A percentile compares a stretch with the other conserved stretches of the same genome.
Conservation (phyloP, 2,888 invertebrate genomes). For the Margaritifera margaritifera region DNA sequence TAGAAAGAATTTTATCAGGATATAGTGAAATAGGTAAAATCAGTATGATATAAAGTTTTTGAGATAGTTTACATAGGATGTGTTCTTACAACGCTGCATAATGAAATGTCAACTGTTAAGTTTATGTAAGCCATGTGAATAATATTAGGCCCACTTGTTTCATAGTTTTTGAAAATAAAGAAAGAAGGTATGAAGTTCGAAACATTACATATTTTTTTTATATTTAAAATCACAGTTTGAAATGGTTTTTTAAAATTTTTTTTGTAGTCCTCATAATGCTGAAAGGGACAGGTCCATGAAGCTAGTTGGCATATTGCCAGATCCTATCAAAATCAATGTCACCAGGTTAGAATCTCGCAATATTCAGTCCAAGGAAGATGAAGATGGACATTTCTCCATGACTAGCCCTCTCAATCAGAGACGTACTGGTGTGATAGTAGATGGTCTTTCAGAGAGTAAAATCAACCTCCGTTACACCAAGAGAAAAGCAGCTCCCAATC, state of each 20-base stretch:
- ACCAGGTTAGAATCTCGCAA: conserved; percentile 43
- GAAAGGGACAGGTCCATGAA: conserved; percentile 65
- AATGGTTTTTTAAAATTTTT: background rate
- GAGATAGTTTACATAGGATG: no score
- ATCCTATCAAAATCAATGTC: conserved; percentile 52
- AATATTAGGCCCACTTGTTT: no score
- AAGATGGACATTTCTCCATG: conserved; percentile 56
- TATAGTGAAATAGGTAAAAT: no score
- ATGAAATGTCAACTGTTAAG: no score
- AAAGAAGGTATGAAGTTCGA: no score
- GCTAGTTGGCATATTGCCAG: conserved; percentile 58
- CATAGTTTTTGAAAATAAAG: no score
- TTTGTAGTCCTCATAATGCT: conserved; percentile 70
- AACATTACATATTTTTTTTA: no score
- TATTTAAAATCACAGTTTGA: no score
- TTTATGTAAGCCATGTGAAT: no score
- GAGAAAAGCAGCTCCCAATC: conserved; percentile 45
- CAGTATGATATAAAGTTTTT: no score
- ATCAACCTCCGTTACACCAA: conserved; percentile 70
- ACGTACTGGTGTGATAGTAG: conserved; percentile 54
- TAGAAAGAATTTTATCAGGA: no score
- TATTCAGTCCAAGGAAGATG: conserved; percentile 34
- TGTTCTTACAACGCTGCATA: no score
- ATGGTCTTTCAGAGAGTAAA: conserved; percentile 66
- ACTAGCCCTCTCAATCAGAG: conserved; percentile 64